Evolutionary conservation across 2,797 vertebrate species (phyloP).

Genomic region (Cetoscarus ocellatus): DNA sequence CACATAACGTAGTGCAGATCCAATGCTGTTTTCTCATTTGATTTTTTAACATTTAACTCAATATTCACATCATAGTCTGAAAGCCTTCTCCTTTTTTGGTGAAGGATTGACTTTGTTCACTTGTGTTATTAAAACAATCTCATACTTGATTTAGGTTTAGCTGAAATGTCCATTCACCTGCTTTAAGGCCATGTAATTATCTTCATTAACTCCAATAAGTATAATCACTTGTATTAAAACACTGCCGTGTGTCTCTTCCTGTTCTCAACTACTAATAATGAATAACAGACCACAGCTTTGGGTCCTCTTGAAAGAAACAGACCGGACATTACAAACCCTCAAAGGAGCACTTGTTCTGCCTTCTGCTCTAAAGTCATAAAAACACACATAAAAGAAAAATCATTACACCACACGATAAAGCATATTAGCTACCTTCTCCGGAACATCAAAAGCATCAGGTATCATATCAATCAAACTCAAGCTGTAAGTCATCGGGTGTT

Average conservation of each 20-base stretch:
- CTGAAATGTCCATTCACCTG: slow-evolving; percentile 39
- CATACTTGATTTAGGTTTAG: slow-evolving; percentile 33
- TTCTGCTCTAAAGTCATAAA: slow-evolving; percentile 57
- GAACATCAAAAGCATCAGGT: slow-evolving; percentile 46
- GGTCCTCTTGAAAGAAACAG: slow-evolving; percentile 23
- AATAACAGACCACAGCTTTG: slow-evolving; percentile 40
- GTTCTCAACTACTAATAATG: slow-evolving; percentile 5
- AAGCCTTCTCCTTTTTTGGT: slow-evolving; percentile 37
- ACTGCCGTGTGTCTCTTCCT: slow-evolving; percentile 26
- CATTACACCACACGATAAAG: slow-evolving; percentile 51
- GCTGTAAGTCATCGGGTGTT: slow-evolving; percentile 27
- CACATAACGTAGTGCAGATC: background rate
- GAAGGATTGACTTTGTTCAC: slow-evolving; percentile 14
- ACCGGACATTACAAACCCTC: slow-evolving; percentile 16
- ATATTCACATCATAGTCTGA: slow-evolving; percentile 34
- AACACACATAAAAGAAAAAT: slow-evolving; percentile 49
- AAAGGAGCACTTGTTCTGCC: slow-evolving; percentile 32
- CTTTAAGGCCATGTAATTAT: slow-evolving; percentile 25
- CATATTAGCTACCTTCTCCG: slow-evolving; percentile 39
- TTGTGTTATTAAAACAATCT: slow-evolving; percentile 17
- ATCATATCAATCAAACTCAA: slow-evolving; percentile 38
- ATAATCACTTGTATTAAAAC: slow-evolving; percentile 39
- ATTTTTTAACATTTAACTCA: slow-evolving; percentile 28
- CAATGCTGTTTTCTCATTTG: slow-evolving; percentile 5
- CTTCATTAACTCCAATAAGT: slow-evolving; percentile 51